Evolutionary conservation across 2,888 invertebrate genomes (phyloP).

Genomic region (Isoperla grammatica): DNA sequence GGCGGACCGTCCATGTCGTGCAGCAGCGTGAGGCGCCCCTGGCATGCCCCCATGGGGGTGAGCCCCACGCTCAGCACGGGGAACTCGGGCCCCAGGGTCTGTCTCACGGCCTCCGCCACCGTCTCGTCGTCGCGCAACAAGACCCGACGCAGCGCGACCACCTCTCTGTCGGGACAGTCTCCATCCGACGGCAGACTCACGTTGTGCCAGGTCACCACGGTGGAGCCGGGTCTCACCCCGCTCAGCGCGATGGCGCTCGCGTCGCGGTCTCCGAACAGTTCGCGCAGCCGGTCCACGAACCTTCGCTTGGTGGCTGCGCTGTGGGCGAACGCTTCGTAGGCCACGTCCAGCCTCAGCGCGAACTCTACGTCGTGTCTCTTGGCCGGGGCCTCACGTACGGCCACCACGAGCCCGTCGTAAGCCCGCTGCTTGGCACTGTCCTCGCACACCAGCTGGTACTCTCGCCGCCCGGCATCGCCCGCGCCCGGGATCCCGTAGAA

Average conservation of each 20-base stretch:
- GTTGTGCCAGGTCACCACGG: constrained; percentile 58
- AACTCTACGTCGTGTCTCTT: constrained; percentile 70
- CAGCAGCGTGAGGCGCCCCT: constrained; percentile 46
- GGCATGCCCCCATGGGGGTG: constrained; percentile 56
- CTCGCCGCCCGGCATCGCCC: constrained; percentile 64
- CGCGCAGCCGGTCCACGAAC: constrained; percentile 73
- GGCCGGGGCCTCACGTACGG: constrained; percentile 59
- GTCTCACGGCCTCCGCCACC: constrained; percentile 54
- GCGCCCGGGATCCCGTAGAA: constrained; percentile 79
- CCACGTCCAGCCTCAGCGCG: constrained; percentile 68
- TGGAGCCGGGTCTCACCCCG: constrained; percentile 50
- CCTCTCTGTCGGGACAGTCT: constrained; percentile 75
- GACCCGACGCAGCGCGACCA: constrained; percentile 63
- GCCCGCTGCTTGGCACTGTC: constrained; percentile 69
- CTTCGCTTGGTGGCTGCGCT: constrained; percentile 69
- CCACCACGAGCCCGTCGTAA: constrained; percentile 72
- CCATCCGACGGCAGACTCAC: constrained; percentile 63
- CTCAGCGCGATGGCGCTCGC: constrained; percentile 68
- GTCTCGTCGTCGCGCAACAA: constrained; percentile 63
- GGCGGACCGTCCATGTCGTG: constrained; percentile 39
- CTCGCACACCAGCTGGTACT: constrained; percentile 72
- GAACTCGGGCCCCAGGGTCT: constrained; percentile 55
- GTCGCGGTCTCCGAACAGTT: constrained; percentile 69
- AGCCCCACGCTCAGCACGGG: constrained; percentile 60
- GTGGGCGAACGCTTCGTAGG: constrained; percentile 61